Evolutionary conservation across 2,888 invertebrate species (phyloP).

Genomic region (Pseudococcus longispinus): DNA sequence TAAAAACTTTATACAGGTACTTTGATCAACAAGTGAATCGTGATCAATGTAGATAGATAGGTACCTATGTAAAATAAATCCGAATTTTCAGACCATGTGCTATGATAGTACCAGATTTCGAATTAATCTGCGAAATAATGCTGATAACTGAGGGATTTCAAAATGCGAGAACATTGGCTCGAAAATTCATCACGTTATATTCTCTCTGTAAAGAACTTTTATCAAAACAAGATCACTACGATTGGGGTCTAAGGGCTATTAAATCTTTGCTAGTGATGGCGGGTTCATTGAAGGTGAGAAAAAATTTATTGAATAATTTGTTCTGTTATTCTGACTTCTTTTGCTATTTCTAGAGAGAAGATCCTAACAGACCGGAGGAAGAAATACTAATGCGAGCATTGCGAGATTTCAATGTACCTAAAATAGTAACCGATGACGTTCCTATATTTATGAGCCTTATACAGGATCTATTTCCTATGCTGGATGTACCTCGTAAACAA

Average conservation of each 20-base stretch:
- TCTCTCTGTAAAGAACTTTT: constrained; percentile 87
- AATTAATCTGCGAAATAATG: constrained; percentile 96
- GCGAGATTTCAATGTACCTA: constrained; percentile 92
- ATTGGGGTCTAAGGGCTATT: constrained; percentile 94
- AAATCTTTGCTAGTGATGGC: constrained; percentile 95
- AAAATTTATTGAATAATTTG: neutral
- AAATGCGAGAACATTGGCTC: constrained; percentile 85
- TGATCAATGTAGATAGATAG: neutral
- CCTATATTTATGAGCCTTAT: constrained; percentile 94
- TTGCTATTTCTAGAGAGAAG: constrained; percentile 68
- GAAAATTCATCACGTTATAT: constrained; percentile 93
- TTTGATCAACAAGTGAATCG: neutral
- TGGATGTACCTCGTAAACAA: constrained; percentile 89
- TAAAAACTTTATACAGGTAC: constrained; percentile 67
- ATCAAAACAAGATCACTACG: constrained; percentile 95
- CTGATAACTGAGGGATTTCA: constrained; percentile 94
- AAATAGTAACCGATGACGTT: constrained; percentile 90
- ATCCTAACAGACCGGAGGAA: constrained; percentile 82
- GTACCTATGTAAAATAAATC: neutral
- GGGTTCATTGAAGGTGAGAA: constrained; percentile 80
- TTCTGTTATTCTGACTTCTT: neutral
- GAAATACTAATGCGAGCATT: constrained; percentile 93
- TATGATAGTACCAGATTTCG: constrained; percentile 97
- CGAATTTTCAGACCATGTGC: constrained; percentile 80
- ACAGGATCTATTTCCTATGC: constrained; percentile 88